phyloP scores from a whole-genome alignment of 2,888 invertebrate species.

The Chloromyia formosa region DNA sequence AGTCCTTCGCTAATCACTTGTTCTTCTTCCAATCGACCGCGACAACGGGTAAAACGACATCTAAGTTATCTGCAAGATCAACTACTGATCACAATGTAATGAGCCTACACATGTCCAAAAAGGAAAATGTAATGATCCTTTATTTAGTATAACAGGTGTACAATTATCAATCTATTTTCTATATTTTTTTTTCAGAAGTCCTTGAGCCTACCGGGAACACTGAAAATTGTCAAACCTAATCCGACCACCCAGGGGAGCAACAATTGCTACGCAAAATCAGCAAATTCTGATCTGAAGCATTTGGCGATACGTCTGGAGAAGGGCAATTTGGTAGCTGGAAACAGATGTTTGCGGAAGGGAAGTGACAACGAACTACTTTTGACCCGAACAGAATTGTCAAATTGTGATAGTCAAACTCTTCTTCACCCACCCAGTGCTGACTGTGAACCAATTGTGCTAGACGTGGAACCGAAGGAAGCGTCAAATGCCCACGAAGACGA shows the following conservation, averaged over 20 bases:
- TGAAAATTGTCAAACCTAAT: constrained; percentile 58
- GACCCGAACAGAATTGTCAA: not conserved
- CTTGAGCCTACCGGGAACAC: constrained; percentile 51
- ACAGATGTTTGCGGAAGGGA: constrained; percentile 33
- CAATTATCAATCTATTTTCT: not conserved
- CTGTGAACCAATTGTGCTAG: too few species aligned
- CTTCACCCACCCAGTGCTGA: too few species aligned
- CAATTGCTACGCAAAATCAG: constrained; percentile 53
- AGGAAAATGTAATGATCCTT: constrained; percentile 19
- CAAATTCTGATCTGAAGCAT: constrained; percentile 44
- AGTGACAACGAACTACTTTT: constrained; percentile 48
- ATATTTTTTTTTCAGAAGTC: constrained; percentile 47
- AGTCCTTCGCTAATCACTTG: constrained; percentile 45
- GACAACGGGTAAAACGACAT: not conserved
- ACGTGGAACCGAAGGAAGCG: too few species aligned
- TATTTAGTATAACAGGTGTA: not conserved
- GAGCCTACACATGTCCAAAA: not conserved
- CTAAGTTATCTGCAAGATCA: not conserved
- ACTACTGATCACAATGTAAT: too few species aligned
- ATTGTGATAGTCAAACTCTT: too few species aligned
- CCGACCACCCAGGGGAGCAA: constrained; percentile 60
- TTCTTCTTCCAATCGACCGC: constrained; percentile 1
- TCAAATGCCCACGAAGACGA: too few species aligned
- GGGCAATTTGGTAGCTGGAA: constrained; percentile 46
- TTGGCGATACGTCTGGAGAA: constrained; percentile 43